Evolutionary conservation across 1,140 invertebrate species (phyloP), one percentile per base, ranked within the genome.

Genomic region (Bradysia coprophila): DNA sequence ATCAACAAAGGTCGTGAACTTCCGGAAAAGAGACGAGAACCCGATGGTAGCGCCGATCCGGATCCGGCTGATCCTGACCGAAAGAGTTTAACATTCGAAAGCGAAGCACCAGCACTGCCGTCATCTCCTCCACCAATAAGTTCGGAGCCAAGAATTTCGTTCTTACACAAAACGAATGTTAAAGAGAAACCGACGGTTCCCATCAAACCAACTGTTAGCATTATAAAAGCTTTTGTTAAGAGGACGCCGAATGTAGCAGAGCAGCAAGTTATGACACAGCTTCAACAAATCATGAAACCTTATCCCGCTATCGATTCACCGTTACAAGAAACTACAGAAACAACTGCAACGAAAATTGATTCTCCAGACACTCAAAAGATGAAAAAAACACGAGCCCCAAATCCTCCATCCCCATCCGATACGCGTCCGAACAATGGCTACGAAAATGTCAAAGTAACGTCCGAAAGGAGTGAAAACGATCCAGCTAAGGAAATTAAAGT

Each of bases 1-100:
- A 65, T 66, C 13, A 68, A 75, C 33, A 69, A 69, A 16, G 78
- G 75, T 53, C 62, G 82, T 3, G 81, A 85, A 49, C 63, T 78
- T 46, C 81, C 81, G 2, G 82, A 81, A 1, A n/a, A n/a, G n/a
- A n/a, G n/a, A n/a, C n/a, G n/a, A n/a, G 81, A 83, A 48, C 81
- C 81, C 0, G 81, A 86, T 48, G 82, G 81, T 5, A 72, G 76
- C 48, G 80, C 80, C 15, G 81, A 84, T 61, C 78, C 81, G 3
- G 78, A 82, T 49, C 73, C 75, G 23, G 59, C 65, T 0, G n/a
- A n/a, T n/a, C n/a, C n/a, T n/a, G n/a, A n/a, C n/a, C n/a, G n/a
- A n/a, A n/a, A n/a, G n/a, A n/a, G n/a, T n/a, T n/a, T n/a, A n/a
- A n/a, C n/a, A n/a, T n/a, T n/a, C n/a, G n/a, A n/a, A n/a, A 61